Percentiles rank a stretch among this genome's conserved stretches.
Evolutionary conservation across 2,797 vertebrate genomes (phyloP).

Genomic region (Lindbergichthys nudifrons): DNA sequence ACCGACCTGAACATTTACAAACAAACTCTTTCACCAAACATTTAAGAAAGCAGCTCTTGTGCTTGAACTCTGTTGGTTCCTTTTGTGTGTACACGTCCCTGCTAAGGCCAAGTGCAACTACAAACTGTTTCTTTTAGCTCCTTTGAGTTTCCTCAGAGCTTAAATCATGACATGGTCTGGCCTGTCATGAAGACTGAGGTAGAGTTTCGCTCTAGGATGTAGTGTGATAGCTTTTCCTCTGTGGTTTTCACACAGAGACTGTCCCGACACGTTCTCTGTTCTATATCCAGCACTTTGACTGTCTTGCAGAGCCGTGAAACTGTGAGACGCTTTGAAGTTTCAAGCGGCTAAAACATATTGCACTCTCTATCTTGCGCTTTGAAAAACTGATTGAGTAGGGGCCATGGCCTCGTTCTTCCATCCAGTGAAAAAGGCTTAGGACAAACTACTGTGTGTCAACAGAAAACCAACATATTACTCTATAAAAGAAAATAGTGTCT

Average conservation of each 20-base stretch:
- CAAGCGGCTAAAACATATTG: conserved; percentile 31
- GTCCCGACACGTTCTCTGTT: conserved; percentile 18
- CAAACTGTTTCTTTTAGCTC: conserved; percentile 14
- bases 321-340: conserved; percentile 33
- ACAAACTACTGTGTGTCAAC: conserved; percentile 20
- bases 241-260: conserved; percentile 26
- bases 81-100: conserved; percentile 19
- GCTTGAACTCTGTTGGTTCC: conserved; percentile 22
- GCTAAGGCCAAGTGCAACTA: neutral
- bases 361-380: conserved; percentile 30
- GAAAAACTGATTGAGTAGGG: conserved; percentile 19
- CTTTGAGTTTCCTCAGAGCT: conserved; percentile 34
- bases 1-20: conserved; percentile 6
- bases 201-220: conserved; percentile 23
- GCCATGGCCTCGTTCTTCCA: conserved; percentile 23
- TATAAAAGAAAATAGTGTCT: neutral
- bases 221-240: conserved; percentile 42
- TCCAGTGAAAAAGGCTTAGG: conserved; percentile 13
- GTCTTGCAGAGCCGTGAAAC: conserved; percentile 35
- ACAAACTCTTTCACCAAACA: neutral
- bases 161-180: conserved; percentile 35
- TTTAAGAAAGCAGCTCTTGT: conserved; percentile 33
- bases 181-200: conserved; percentile 40
- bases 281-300: conserved; percentile 26
- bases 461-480: conserved; percentile 22